Percentiles rank a stretch among this genome's conserved stretches.
phyloP scores from a whole-genome alignment of 1,140 invertebrate species.

The Contarinia nasturtii region DNA sequence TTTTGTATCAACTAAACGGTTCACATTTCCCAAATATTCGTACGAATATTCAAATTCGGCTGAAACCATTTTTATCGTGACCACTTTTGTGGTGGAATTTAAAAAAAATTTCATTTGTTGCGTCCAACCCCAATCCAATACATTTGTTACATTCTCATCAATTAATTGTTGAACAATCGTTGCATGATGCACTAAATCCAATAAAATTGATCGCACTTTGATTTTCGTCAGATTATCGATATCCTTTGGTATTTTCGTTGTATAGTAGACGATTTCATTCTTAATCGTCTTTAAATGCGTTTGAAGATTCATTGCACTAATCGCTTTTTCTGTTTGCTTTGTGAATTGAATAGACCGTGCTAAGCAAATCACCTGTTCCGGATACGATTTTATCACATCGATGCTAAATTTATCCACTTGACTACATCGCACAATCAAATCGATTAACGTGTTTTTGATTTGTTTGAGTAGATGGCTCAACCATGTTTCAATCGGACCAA shows the following conservation, averaged over 20 bases:
- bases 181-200: constrained; percentile 86
- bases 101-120: constrained; percentile 70
- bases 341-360: constrained; percentile 60
- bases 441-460: constrained; percentile 62
- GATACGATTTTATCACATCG: constrained; percentile 44
- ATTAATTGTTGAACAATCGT: constrained; percentile 63
- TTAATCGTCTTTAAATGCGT: constrained; percentile 22
- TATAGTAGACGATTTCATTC: constrained; percentile 18
- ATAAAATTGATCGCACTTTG: constrained; percentile 58
- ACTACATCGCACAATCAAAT: constrained; percentile 48
- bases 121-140: constrained; percentile 80
- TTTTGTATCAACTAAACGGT: constrained; percentile 80
- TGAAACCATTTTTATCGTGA: constrained; percentile 58
- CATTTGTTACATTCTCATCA: constrained; percentile 36
- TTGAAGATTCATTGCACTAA: constrained; percentile 41
- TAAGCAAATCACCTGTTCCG: constrained; percentile 66
- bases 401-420: constrained; percentile 21
- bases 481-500: constrained; percentile 77
- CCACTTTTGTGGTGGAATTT: constrained; percentile 25
- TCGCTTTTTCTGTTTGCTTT: constrained; percentile 59
- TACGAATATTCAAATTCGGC: constrained; percentile 90
- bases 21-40: constrained; percentile 89
- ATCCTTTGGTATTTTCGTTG: constrained; percentile 13
- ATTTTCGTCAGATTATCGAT: constrained; percentile 13
- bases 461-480: constrained; percentile 56